phyloP scores from a whole-genome alignment of 35 echinoderm and acorn worm genomes.

The Acanthaster planci region DNA sequence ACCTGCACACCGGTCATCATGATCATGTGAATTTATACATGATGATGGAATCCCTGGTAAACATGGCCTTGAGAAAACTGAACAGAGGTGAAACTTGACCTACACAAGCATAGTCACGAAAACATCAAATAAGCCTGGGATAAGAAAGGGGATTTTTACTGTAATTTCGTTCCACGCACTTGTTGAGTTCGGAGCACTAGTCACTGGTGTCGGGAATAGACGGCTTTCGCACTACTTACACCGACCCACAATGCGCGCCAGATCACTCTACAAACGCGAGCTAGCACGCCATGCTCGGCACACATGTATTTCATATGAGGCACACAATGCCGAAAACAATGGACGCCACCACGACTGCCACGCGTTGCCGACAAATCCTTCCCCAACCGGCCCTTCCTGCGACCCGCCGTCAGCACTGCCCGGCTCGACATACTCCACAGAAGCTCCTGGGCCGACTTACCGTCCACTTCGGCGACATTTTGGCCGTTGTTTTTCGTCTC shows the following conservation, averaged over 20 bases:
- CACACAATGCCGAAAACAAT: constrained; percentile 19
- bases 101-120: not conserved
- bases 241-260: not conserved
- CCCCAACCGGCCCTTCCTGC: not conserved
- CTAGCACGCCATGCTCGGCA: constrained; percentile 3
- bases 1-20: too few species aligned
- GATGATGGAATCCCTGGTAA: too few species aligned
- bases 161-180: too few species aligned
- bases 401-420: not conserved
- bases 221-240: not conserved
- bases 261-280: not conserved
- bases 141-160: too few species aligned
- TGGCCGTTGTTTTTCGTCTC: constrained; percentile 96
- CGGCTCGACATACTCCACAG: not conserved
- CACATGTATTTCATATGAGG: not conserved
- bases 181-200: too few species aligned
- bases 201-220: not conserved
- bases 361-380: not conserved
- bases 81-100: not conserved
- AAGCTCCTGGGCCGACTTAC: constrained; percentile 34
- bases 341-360: not conserved
- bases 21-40: too few species aligned
- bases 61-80: too few species aligned
- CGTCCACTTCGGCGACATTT: constrained; percentile 79
- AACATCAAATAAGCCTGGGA: too few species aligned